These are phyloP conservation scores for Hippocampus kuda DNA, from an alignment of 2,797 vertebrate species.

Conservation along the genomic window DNA sequence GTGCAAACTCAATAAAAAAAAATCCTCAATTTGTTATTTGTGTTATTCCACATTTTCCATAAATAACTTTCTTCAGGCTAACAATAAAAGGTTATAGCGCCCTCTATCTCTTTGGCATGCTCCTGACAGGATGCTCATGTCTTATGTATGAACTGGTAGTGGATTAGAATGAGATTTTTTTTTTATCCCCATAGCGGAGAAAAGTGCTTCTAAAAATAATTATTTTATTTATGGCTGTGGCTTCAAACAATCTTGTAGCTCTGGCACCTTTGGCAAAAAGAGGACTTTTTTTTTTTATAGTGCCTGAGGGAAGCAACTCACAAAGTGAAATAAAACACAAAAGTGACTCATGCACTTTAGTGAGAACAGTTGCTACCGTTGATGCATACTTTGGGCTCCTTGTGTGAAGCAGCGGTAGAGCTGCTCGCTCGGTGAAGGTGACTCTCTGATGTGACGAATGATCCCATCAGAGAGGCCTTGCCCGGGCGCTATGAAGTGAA, in stretches of 20 bases:
- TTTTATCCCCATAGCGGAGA: neutral
- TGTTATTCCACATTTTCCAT: too few species aligned
- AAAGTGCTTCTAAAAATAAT: neutral
- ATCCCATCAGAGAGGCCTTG: neutral
- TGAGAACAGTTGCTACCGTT: conserved; percentile 1
- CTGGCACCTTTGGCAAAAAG: neutral
- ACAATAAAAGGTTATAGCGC: neutral
- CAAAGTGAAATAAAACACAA: conserved; percentile 6
- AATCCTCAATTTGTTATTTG: too few species aligned
- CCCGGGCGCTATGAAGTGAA: neutral
- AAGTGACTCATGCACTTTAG: conserved; percentile 3
- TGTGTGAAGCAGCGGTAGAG: conserved; percentile 14
- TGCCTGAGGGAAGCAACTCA: neutral
- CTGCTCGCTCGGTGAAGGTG: neutral
- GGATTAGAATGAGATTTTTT: neutral
- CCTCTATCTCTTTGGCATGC: neutral
- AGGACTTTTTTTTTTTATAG: neutral
- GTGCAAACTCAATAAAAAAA: too few species aligned
- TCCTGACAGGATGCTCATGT: neutral
- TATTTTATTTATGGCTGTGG: neutral
- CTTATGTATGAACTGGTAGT: neutral
- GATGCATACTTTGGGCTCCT: neutral
- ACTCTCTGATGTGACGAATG: neutral
- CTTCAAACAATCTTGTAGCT: neutral
- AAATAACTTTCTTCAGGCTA: neutral